phyloP scores from a whole-genome alignment of 2,888 invertebrate genomes.

The Sphinx pinastri region DNA sequence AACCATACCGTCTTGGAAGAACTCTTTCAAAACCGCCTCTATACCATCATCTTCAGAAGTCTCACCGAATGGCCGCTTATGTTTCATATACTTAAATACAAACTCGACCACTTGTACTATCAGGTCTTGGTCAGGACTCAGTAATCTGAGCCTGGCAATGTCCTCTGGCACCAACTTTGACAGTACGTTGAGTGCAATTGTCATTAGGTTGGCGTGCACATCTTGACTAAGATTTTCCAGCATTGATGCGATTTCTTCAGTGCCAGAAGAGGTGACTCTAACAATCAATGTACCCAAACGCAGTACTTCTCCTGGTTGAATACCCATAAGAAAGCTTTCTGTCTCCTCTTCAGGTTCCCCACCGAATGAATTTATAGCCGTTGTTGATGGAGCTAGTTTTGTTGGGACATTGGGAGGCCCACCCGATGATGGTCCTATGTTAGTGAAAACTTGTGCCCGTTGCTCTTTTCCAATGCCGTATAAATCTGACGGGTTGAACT shows the following conservation, averaged over 20 bases:
- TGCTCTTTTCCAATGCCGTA: conserved; percentile 60
- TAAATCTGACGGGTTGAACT: conserved; percentile 69
- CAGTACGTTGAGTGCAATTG: conserved; percentile 66
- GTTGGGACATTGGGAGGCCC: conserved; percentile 61
- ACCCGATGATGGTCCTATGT: conserved; percentile 61
- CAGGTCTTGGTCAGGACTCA: conserved; percentile 73
- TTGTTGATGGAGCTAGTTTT: conserved; percentile 48
- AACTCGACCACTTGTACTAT: conserved; percentile 72
- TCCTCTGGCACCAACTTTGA: conserved; percentile 66
- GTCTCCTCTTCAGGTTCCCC: conserved; percentile 55
- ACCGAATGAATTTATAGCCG: conserved; percentile 50
- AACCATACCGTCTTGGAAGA: conserved; percentile 73
- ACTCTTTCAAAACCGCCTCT: conserved; percentile 66
- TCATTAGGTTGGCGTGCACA: conserved; percentile 69
- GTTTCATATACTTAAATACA: conserved; percentile 74
- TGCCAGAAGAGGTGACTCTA: conserved; percentile 65
- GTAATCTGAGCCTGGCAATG: conserved; percentile 61
- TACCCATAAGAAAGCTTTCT: conserved; percentile 56
- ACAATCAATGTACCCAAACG: conserved; percentile 66
- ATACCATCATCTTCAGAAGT: conserved; percentile 65
- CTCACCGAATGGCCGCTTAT: conserved; percentile 67
- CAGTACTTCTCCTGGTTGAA: conserved; percentile 72
- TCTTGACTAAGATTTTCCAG: conserved; percentile 70
- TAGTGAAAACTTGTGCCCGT: conserved; percentile 62
- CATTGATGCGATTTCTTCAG: conserved; percentile 64